A percentile compares a stretch with the other conserved stretches of the same genome.
Conservation (phyloP, 2,797 vertebrate species). For the Chrysocyon brachyurus region DNA sequence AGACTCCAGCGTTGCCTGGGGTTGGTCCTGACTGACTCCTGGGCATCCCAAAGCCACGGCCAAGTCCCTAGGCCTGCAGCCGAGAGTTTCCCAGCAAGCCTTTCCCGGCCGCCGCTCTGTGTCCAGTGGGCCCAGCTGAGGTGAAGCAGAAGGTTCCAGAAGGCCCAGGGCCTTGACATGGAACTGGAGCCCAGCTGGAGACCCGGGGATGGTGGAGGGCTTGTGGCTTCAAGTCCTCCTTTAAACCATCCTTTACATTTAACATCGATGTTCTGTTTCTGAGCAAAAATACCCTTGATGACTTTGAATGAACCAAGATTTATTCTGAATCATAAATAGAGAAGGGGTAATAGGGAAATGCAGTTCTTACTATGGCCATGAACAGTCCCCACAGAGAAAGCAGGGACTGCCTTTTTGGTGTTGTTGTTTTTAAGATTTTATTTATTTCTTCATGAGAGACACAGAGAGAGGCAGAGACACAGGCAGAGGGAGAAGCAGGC, state of each 20-base stretch:
- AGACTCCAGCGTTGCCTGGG: background rate
- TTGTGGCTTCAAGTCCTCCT: background rate
- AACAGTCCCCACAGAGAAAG: background rate
- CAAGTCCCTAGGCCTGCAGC: rapidly evolving
- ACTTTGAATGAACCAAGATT: background rate
- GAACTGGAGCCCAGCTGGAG: no score
- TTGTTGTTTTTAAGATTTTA: no score
- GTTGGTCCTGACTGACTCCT: background rate
- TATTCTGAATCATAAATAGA: background rate
- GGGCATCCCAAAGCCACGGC: background rate
- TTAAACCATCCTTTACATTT: background rate
- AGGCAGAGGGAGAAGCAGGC: no score
- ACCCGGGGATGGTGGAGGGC: background rate
- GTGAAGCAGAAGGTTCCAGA: no score
- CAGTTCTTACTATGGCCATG: background rate
- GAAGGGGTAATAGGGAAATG: background rate
- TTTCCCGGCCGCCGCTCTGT: rapidly evolving
- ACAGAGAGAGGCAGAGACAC: no score
- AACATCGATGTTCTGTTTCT: background rate
- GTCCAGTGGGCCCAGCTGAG: rapidly evolving
- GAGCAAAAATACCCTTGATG: background rate
- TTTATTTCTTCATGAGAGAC: no score
- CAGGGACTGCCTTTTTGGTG: no score
- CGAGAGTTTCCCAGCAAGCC: background rate
- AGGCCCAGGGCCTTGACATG: background rate